These are phyloP conservation scores for Nebria salina DNA, from an alignment of 2,888 invertebrate genomes.

Conservation along the genomic window DNA sequence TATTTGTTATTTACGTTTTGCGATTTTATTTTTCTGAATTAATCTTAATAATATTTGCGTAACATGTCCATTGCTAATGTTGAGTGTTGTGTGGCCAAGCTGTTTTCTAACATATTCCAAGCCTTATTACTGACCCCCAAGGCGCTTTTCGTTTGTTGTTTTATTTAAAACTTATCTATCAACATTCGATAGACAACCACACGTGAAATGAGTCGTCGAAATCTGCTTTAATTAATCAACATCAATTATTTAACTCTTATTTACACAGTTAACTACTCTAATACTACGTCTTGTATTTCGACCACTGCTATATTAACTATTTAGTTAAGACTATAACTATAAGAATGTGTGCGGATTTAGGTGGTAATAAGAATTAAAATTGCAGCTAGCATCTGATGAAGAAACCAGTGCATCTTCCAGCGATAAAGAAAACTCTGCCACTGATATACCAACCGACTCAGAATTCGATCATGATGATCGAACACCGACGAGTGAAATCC, in stretches of 20 bases:
- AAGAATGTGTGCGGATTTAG: not conserved
- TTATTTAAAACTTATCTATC: not conserved
- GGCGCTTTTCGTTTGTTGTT: not conserved
- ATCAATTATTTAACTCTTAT: too few relatives aligned
- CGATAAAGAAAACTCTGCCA: constrained; percentile 84
- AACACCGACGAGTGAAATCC: constrained; percentile 76
- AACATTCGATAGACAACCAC: too few relatives aligned
- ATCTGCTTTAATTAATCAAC: too few relatives aligned
- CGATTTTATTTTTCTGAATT: constrained; percentile 10
- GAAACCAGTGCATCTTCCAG: constrained; percentile 72
- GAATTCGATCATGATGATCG: constrained; percentile 87
- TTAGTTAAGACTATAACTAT: not conserved
- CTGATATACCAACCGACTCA: constrained; percentile 92
- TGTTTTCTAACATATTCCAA: constrained; percentile 18
- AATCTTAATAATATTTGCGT: constrained; percentile 7
- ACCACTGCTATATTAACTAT: not conserved
- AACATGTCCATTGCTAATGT: constrained; percentile 61
- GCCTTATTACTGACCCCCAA: constrained; percentile 2
- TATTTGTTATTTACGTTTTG: constrained; percentile 24
- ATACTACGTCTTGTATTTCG: too few relatives aligned
- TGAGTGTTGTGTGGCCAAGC: constrained; percentile 60
- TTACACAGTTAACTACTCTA: too few relatives aligned
- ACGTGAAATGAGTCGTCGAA: too few relatives aligned
- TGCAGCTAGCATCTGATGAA: constrained; percentile 74
- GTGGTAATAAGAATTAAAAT: constrained; percentile 25